These are phyloP conservation scores for Stramonita haemastoma DNA, from an alignment of 2,888 invertebrate species.

Conservation along the genomic window DNA sequence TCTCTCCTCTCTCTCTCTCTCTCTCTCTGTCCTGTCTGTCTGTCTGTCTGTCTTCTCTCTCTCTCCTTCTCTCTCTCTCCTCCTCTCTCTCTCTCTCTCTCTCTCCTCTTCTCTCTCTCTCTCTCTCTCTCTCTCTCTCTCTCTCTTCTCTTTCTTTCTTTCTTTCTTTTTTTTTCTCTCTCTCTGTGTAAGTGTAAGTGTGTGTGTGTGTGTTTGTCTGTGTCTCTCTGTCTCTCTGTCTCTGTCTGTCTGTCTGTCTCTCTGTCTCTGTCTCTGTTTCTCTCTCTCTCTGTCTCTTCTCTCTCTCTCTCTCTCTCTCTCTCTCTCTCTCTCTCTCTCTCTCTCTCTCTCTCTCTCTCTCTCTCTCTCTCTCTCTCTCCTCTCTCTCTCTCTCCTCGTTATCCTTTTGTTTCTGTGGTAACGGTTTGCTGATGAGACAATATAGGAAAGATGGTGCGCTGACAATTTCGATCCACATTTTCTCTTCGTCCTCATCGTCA, in stretches of 20 bases:
- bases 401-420: not conserved
- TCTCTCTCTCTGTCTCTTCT: not conserved
- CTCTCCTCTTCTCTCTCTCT: no score
- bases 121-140: not conserved
- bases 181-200: no score
- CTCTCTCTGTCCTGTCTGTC: no score
- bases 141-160: not conserved
- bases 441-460: not conserved
- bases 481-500: no score
- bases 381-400: conserved; percentile 1
- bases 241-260: not conserved
- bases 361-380: not conserved
- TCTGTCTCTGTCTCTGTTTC: not conserved
- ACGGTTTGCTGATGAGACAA: not conserved
- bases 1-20: no score
- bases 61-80: no score
- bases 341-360: conserved; percentile 9
- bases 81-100: no score
- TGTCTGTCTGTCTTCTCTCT: no score
- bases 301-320: not conserved
- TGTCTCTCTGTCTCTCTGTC: not conserved
- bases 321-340: conserved; percentile 4
- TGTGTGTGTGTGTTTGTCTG: no score
- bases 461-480: no score
- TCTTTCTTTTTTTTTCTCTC: not conserved